A percentile compares a stretch with the other conserved stretches of the same genome.
Evolutionary conservation across 2,888 invertebrate species (phyloP).

Genomic region (Baronia brevicornis): DNA sequence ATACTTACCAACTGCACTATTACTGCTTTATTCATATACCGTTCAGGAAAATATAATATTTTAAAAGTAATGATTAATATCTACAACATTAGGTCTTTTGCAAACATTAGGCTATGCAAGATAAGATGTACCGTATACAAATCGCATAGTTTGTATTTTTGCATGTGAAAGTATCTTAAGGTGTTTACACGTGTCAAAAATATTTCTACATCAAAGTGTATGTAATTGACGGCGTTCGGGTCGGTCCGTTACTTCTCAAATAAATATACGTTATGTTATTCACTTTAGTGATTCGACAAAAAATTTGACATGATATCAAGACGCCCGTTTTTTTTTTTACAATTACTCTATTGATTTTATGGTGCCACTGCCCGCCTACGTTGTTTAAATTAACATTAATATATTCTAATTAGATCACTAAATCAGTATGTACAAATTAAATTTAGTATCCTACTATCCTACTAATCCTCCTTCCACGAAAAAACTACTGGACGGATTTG

Average conservation of each 20-base stretch:
- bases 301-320: conserved; percentile 32
- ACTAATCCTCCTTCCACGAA: too few species aligned
- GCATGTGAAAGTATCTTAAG: conserved; percentile 2
- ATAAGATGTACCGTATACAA: neutral
- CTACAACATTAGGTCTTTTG: too few species aligned
- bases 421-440: too few species aligned
- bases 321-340: conserved; percentile 25
- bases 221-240: conserved; percentile 22
- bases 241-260: conserved; percentile 31
- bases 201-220: conserved; percentile 10
- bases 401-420: conserved; percentile 53
- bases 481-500: too few species aligned
- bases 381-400: conserved; percentile 49
- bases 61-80: too few species aligned
- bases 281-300: conserved; percentile 24
- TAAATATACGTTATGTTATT: conserved; percentile 17
- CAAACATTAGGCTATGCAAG: conserved; percentile 3
- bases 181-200: neutral
- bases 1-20: too few species aligned
- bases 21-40: too few species aligned
- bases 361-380: conserved; percentile 27
- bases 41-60: too few species aligned
- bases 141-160: neutral
- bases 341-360: conserved; percentile 10
- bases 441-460: too few species aligned